Base-by-base conservation (phyloP, 2,797 vertebrate genomes). In the Ctenopoma multispine region DNA sequence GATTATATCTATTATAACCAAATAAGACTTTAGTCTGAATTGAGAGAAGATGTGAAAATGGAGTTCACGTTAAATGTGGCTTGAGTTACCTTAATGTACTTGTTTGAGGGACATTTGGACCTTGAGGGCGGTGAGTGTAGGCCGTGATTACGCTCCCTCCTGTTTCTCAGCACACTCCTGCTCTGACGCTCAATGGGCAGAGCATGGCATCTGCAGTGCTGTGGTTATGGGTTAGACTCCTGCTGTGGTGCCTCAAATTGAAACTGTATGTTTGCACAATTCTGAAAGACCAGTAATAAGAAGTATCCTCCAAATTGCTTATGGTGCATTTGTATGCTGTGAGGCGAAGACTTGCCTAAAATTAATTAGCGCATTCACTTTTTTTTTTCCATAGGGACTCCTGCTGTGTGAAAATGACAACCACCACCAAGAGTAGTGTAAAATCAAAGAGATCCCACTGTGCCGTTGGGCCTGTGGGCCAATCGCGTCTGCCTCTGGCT, bases 1-100 rank as follows among this genome's bases (percentile, higher is more conserved):
- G 65, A 80, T 49, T 49, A 78, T 69, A 79, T 83, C 72, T 76
- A 83, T 81, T 71, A 65, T 82, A 82, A 83, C 54, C 46, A 76
- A 75, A 79, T 58, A 63, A 67, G 72, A 63, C 65, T 83, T 80
- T 59, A 54, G 69, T 81, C 62, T 38, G 69, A 87, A 90, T 86
- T 87, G 71, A 84, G 89, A 87, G 74, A 92, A 90, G 83, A 90
- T 90, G 88, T 87, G 84, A 79, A 78, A 79, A 77, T 82, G 68
- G 62, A 84, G 83, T 76, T 78, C 82, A 86, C 72, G 71, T 85
- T 82, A 55, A 89, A 86, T 17, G 11, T 68, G 72, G 82, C 65
- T 76, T 51, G 60, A 81, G 71, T 81, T 86, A 61, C 75, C 43
- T 70, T 75, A 5, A 47, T 31, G 29, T 31, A 31, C 29, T 31